These are phyloP conservation scores for Sebastes taczanowskii DNA, from an alignment of 2,797 vertebrate species.

Conservation along the genomic window DNA sequence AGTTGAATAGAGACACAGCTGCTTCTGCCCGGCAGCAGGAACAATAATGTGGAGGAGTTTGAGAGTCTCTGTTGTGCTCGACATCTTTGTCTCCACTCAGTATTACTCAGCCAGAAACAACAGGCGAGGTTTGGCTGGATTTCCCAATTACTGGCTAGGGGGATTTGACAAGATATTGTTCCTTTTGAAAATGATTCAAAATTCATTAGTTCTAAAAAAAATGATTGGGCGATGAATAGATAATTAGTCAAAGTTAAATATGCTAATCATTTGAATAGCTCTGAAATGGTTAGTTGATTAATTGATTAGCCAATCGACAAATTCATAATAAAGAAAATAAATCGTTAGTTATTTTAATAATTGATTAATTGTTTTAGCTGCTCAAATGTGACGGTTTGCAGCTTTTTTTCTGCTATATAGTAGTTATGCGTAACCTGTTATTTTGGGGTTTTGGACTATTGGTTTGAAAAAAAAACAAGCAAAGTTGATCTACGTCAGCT, in stretches of 20 bases:
- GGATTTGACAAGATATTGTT: neutral
- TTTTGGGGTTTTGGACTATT: neutral
- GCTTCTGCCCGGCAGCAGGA: slow-evolving; percentile 21
- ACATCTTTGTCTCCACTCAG: neutral
- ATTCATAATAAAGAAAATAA: too few species aligned
- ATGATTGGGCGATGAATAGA: neutral
- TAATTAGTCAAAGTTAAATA: neutral
- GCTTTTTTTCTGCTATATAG: too few species aligned
- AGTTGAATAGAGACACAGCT: slow-evolving; percentile 56
- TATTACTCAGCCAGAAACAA: neutral
- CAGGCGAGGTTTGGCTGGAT: neutral
- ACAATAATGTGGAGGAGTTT: neutral
- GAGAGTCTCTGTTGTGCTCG: neutral
- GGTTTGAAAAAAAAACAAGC: neutral
- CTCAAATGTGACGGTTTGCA: neutral
- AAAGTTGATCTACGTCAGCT: neutral
- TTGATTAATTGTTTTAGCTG: neutral
- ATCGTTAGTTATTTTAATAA: neutral
- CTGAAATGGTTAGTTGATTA: neutral
- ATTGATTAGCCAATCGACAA: neutral
- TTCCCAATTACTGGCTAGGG: neutral
- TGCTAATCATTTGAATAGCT: neutral
- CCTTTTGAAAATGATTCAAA: neutral
- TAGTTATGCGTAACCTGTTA: neutral
- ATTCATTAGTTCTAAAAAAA: neutral